Evolutionary conservation across 1,140 invertebrate genomes (phyloP), one percentile per base, ranked within the genome.

Genomic region (Diabrotica undecimpunctata): DNA sequence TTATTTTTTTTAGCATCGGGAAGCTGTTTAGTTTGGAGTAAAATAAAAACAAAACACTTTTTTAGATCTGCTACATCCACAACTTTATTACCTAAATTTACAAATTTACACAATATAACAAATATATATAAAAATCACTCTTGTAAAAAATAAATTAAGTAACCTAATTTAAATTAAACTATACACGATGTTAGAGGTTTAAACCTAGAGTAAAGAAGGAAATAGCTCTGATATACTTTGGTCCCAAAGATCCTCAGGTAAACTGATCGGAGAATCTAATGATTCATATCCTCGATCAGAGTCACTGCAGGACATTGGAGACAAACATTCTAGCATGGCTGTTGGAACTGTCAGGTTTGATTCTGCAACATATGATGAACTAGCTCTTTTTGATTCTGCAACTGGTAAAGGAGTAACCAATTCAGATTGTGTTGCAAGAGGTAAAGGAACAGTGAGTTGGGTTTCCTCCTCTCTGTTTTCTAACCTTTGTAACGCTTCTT

Each of bases 281-380:
- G 78, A 79, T 66, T 79, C 78, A 62, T 79, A 79, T 14, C 78
- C 78, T 62, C 68, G 70, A 68, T 78, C 76, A 46, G 76, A 78
- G 64, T 69, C 70, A 12, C 68, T 66, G 53, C 62, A 67, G 6
- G 68, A 69, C 36, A 52, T 41, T 9, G 66, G 65, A 36, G 66
- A 68, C 61, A 46, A 8, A 46, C 58, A 60, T n/a, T 57, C 10
- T 37, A 10, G 35, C 10, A 9, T n/a, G 8, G 35, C n/a, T 38
- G 38, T 46, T 61, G 25, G 57, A 54, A 63, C 35, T 9, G 25
- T 51, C 8, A 46, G n/a, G 10, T 12, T n/a, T 14, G n/a, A 14
- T 50, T 36, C 36, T 25, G 25, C 25, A 25, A 25, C 25, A 25
- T 41, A 6, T n/a, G 10, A 11, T 55, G 10, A 56, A 52, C 3